Evolutionary conservation across 1,140 invertebrate species (phyloP), one percentile per base, ranked within the genome.

Genomic region (Euborellia annulipes): DNA sequence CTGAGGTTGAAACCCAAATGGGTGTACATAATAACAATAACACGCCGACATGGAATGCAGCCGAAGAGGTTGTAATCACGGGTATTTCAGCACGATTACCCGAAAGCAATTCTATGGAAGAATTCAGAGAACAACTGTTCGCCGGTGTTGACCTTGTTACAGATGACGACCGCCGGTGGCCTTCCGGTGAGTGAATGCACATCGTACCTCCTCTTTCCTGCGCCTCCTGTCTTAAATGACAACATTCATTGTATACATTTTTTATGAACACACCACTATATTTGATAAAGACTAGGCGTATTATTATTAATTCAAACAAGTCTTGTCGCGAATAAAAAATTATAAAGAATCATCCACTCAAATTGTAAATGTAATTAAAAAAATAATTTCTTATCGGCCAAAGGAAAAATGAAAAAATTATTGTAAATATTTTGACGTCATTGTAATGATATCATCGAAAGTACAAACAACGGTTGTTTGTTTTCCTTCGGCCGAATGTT

Each of bases 31-130:
- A 38, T 0, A 42, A 27, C 7, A 27, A 36, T 34, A 49, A 42
- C 23, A 34, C 21, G 11, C 1, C 23, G 20, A 30, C 40, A n/a
- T 46, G 42, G 18, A 54, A 52, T 36, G 21, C 18, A 8, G 58
- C 68, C 20, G 82, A 88, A 43, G 86, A 90, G 38, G 73, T 95
- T 48, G 87, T 90, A 38, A 83, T 95, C 49, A 76, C 77, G 42
- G 92, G 92, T 30, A 75, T 95, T 54, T 91, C 88, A 30, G 88
- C 88, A 44, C 78, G 88, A 52, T 71, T 94, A 47, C 91, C 92
- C 0, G 84, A 94, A 60, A 89, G 83, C 34, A 72, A 79, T 41
- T 82, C 73, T 56, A 80, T 95, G 48, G 80, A 88, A 52, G 89
- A 95, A 63, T 94, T 96, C 60, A 80, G 79, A 51, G 68, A 87